Base-by-base conservation (phyloP, 1,140 invertebrate species). In the Penaeus japonicus region DNA sequence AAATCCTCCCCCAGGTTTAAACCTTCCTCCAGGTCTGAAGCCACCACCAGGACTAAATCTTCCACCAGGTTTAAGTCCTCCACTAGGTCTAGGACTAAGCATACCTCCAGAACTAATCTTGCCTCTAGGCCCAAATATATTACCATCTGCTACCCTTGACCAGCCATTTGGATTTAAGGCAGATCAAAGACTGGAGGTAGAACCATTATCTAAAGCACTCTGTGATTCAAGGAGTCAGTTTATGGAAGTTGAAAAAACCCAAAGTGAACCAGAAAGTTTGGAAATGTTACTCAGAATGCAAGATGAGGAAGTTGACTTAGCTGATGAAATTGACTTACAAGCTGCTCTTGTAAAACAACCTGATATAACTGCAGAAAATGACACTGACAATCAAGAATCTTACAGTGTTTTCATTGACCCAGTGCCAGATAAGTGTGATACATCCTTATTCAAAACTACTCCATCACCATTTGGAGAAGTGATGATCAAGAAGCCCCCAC, bases 381-480 rank as follows among this genome's bases (percentile, higher is more conserved):
- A 10, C 4, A 24, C 27, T 35, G 22, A 18, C 18, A 27, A 1
- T 39, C 10, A 78, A 75, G n/a, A 18, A 53, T 35, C 27, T 1
- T 53, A 32, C 15, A 27, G 39, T 35, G 17, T 39, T 22, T 32
- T 70, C 17, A 59, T 85, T 54, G 47, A 24, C 4, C n/a, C 59
- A 22, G 70, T 78, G 55, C 0, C 10, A 3, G 15, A 78, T 39
- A 20, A 59, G 27, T 47, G 18, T 35, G 84, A 85, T 39, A 35
- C 30, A 57, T 55, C 84, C 7, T 22, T 85, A 22, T 59, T 47
- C 24, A 85, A 85, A 59, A 53, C 2, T 1, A 53, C 30, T 10
- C 84, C 84, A 35, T 85, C 84, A 22, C 22, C 84, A 32, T 85
- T 85, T 85, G 84, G 84, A 20, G 18, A 32, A 17, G 73, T 85